Conservation (phyloP, 1,140 invertebrate genomes). For the Acromyrmex echinatior region DNA sequence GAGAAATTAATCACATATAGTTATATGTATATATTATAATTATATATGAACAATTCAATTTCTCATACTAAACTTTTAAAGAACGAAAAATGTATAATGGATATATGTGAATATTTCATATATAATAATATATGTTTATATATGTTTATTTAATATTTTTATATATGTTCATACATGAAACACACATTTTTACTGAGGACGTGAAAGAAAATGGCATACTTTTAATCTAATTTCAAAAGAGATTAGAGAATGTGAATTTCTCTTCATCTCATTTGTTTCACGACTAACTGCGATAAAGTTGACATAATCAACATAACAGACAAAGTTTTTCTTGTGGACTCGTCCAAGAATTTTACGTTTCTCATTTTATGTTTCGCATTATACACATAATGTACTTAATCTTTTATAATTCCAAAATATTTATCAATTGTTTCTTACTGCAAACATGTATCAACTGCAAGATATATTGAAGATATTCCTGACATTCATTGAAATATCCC, state of each 20-base stretch:
- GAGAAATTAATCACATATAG: too few species aligned
- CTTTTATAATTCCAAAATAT: constrained; percentile 15
- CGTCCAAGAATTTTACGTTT: neutral
- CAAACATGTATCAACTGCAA: neutral
- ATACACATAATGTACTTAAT: neutral
- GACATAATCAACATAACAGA: constrained; percentile 31
- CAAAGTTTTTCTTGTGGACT: constrained; percentile 2
- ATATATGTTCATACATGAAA: too few species aligned
- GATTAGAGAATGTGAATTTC: neutral
- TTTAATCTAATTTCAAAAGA: neutral
- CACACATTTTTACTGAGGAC: neutral
- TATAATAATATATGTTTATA: too few species aligned
- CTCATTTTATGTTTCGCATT: constrained; percentile 13
- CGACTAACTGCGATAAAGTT: neutral
- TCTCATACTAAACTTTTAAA: too few species aligned
- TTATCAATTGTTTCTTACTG: neutral
- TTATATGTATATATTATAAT: too few species aligned
- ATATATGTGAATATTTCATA: too few species aligned
- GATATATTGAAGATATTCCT: constrained; percentile 19
- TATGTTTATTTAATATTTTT: too few species aligned
- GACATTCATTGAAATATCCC: neutral
- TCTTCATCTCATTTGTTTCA: constrained; percentile 3
- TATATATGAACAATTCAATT: too few species aligned
- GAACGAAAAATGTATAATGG: too few species aligned
- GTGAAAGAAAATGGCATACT: neutral